Conservation (phyloP, 2,797 vertebrate species). For the Macropus fuliginosus region DNA sequence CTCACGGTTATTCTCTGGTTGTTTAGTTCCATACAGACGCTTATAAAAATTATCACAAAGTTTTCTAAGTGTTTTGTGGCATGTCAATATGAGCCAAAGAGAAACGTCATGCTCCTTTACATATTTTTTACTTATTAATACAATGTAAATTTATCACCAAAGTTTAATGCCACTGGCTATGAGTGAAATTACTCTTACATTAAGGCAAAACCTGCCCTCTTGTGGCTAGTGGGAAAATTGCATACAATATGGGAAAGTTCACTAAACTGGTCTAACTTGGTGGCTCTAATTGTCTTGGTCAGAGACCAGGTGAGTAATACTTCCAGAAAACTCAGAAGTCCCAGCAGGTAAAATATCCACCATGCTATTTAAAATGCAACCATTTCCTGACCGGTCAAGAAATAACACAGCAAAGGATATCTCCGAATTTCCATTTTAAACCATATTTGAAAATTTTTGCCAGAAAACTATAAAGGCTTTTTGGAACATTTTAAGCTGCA, state of each 20-base stretch:
- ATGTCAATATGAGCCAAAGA: neutral
- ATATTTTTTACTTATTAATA: constrained; percentile 31
- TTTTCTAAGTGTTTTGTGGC: constrained; percentile 7
- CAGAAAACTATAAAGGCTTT: constrained; percentile 22
- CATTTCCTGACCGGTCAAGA: neutral
- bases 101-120: neutral
- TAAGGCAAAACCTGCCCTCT: constrained; percentile 82
- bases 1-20: neutral
- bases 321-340: constrained; percentile 43
- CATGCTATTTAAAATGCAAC: constrained; percentile 39
- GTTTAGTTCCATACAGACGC: neutral
- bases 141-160: neutral
- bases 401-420: neutral
- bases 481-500: neutral
- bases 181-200: neutral
- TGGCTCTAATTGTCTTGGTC: neutral
- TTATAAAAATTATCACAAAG: neutral
- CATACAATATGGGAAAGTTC: constrained; percentile 9
- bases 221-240: constrained; percentile 76
- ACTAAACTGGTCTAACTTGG: neutral
- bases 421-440: constrained; percentile 33
- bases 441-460: constrained; percentile 26
- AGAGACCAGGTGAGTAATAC: neutral
- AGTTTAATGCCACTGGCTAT: neutral
- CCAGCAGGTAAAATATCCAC: neutral